phyloP scores from a whole-genome alignment of 2,113 vertebrate genomes.

The Mobula birostris region DNA sequence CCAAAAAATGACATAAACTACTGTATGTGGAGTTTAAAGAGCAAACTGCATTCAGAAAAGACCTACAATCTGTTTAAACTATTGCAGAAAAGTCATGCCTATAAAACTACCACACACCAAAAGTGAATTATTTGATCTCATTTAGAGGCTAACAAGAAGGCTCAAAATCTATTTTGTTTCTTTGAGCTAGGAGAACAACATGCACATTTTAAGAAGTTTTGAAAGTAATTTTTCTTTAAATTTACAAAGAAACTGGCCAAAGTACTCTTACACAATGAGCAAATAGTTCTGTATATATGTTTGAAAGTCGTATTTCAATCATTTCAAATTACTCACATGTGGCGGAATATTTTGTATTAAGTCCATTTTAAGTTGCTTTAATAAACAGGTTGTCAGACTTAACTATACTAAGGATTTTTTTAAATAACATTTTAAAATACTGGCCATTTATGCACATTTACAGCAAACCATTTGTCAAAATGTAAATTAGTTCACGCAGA shows the following conservation, averaged over 20 bases:
- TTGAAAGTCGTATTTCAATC: background rate
- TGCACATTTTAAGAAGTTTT: background rate
- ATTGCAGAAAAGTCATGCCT: too few relatives aligned
- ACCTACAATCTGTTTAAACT: background rate
- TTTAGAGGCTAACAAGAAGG: background rate
- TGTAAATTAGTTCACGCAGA: background rate
- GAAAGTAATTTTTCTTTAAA: background rate
- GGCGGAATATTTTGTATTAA: background rate
- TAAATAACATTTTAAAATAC: background rate
- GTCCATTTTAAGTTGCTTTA: background rate
- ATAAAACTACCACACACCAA: background rate
- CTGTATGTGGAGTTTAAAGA: background rate
- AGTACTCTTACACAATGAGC: background rate
- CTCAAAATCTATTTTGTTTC: background rate
- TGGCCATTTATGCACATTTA: background rate
- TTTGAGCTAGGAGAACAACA: background rate
- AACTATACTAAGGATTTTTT: background rate
- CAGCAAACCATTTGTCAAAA: background rate
- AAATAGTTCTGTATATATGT: background rate
- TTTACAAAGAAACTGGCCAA: background rate
- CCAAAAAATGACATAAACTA: background rate
- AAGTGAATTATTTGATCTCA: background rate
- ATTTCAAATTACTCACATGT: too few relatives aligned
- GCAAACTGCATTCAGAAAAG: background rate
- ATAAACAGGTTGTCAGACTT: background rate